Conservation (phyloP, 2,113 vertebrate species). For the Mustelus asterias region DNA sequence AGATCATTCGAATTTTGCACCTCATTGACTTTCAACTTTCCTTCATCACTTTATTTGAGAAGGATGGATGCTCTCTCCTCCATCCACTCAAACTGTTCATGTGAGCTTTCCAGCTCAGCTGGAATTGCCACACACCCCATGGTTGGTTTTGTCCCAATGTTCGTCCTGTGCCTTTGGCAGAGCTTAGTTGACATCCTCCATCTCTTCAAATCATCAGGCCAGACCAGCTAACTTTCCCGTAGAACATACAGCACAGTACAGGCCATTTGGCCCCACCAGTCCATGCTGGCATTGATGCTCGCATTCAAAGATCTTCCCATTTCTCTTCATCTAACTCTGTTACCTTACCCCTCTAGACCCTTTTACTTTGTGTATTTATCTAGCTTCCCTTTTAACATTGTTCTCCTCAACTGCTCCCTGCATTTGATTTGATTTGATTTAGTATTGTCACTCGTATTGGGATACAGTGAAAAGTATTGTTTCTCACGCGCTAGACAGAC, state of each 20-base stretch:
- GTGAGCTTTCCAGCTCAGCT: slow-evolving; percentile 82
- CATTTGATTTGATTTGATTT: too few species aligned
- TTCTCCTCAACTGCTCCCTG: too few species aligned
- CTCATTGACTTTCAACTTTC: slow-evolving; percentile 66
- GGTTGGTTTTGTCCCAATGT: slow-evolving; percentile 80
- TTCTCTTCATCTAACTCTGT: too few species aligned
- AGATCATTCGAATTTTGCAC: slow-evolving; percentile 74
- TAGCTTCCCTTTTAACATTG: slow-evolving; percentile 43
- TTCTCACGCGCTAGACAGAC: too few species aligned
- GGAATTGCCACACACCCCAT: slow-evolving; percentile 81
- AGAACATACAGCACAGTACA: slow-evolving; percentile 48
- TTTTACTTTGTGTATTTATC: slow-evolving; percentile 50
- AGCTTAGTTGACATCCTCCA: slow-evolving; percentile 74
- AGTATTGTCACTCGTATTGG: too few species aligned
- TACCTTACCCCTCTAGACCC: too few species aligned
- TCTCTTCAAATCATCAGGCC: slow-evolving; percentile 69
- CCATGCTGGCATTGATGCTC: too few species aligned
- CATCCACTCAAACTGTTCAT: slow-evolving; percentile 90
- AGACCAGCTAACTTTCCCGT: slow-evolving; percentile 68
- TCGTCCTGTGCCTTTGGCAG: slow-evolving; percentile 84
- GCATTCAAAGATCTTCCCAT: slow-evolving; percentile 71
- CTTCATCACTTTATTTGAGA: slow-evolving; percentile 71
- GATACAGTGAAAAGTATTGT: too few species aligned
- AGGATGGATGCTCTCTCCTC: slow-evolving; percentile 73
- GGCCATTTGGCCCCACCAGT: too few species aligned